Evolutionary conservation across 2,888 invertebrate species (phyloP), one percentile per base, ranked within the genome.

Genomic region (Bombyx huttoni): DNA sequence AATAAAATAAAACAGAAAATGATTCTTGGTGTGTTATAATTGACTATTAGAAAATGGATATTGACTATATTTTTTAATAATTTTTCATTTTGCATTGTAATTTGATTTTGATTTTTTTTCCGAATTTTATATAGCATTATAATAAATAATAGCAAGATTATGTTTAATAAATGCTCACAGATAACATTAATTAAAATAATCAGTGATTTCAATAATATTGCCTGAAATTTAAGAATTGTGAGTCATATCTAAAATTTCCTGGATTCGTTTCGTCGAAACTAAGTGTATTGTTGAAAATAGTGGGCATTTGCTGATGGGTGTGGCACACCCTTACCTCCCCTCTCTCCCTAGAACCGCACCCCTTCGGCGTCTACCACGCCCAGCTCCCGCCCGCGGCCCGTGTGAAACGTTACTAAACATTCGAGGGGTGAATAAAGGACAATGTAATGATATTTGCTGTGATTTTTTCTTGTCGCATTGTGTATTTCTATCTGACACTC

Each of bases 391-490:
- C 67, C 64, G 62, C 58, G 57, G 59, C 66, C 75, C 85, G 85
- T 86, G 86, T 81, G 86, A 85, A 85, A 75, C 74, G 68, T 40
- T 40, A 67, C 63, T 68, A 65, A 64, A 58, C 54, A 57, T 62
- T 64, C 65, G 71, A 79, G 75, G 85, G 85, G 83, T 73, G 74
- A 71, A 68, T 62, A 67, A 63, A 58, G 69, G 74, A 82, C 77
- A 81, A 80, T 78, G 73, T 70, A 66, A 40, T 40, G 40, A 68
- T 74, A 76, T 80, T 76, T 75, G 75, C 74, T 64, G 71, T 70
- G 78, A 77, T 81, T 83, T 81, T 79, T 81, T 77, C 70, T 68
- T 73, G 67, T 75, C 65, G 68, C 70, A 73, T 77, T 78, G 76
- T 83, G 7, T 71, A 69, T 73, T 66, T 61, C 57, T 40, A 10